A percentile compares a stretch with the other conserved stretches of the same genome.
phyloP scores from a whole-genome alignment of 2,888 invertebrate species.

The Thysanoteuthis rhombus region DNA sequence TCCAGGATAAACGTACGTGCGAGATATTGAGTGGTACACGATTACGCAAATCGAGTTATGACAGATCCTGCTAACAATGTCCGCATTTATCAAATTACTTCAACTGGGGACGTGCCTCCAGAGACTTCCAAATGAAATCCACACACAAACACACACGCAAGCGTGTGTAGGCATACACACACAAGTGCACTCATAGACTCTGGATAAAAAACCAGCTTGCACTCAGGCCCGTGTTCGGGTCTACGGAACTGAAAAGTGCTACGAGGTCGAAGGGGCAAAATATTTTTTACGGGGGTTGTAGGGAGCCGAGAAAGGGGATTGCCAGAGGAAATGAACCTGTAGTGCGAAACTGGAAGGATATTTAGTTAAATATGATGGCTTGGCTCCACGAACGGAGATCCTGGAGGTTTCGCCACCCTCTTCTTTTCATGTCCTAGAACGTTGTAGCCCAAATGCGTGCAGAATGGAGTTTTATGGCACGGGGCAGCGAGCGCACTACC shows the following conservation, averaged over 20 bases:
- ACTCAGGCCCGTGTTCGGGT: too few relatives aligned
- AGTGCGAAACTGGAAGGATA: background rate
- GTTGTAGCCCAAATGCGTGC: too few relatives aligned
- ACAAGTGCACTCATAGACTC: background rate
- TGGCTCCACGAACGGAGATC: too few relatives aligned
- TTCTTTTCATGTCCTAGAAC: too few relatives aligned
- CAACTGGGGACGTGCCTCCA: background rate
- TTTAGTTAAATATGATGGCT: background rate
- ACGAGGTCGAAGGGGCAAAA: too few relatives aligned
- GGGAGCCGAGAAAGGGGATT: background rate
- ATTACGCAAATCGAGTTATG: slow-evolving; percentile 12
- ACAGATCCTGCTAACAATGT: background rate
- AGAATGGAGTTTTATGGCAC: too few relatives aligned
- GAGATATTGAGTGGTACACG: background rate
- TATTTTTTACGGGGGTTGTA: background rate
- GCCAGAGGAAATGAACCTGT: background rate
- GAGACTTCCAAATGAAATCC: background rate
- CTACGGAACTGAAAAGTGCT: too few relatives aligned
- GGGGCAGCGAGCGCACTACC: too few relatives aligned
- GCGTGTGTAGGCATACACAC: background rate
- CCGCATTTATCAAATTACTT: background rate
- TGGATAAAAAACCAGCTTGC: too few relatives aligned
- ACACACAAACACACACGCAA: background rate
- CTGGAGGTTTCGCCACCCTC: too few relatives aligned
- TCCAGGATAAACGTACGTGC: too few relatives aligned